Conservation (phyloP, 2,113 vertebrate species). For the Eudorcas thomsonii region DNA sequence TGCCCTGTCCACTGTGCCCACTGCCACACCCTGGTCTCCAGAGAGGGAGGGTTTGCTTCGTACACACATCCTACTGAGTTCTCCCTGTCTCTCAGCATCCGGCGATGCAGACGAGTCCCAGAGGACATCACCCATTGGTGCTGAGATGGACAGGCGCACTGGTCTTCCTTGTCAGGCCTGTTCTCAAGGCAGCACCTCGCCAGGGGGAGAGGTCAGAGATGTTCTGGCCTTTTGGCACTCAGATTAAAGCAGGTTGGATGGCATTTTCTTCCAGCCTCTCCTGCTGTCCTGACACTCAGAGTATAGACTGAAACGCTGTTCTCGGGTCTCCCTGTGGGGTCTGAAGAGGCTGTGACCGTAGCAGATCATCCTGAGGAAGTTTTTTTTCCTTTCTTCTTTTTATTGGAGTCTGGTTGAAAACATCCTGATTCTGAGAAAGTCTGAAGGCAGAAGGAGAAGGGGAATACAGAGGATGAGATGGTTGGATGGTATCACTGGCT, state of each 20-base stretch:
- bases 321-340: accelerated
- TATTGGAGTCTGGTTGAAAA: not conserved
- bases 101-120: accelerated
- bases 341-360: not conserved
- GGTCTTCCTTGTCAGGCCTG: not conserved
- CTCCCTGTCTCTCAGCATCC: not conserved
- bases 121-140: not conserved
- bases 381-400: not conserved
- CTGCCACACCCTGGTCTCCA: accelerated
- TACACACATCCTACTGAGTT: accelerated
- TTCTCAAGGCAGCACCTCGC: slow-evolving; percentile 28
- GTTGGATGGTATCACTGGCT: not conserved
- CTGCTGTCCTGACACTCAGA: not conserved
- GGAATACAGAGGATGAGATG: not conserved
- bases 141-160: not conserved
- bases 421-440: not conserved
- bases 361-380: not conserved
- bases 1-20: not conserved
- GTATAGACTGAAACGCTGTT: too few species aligned
- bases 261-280: not conserved
- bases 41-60: not conserved
- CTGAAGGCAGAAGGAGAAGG: not conserved
- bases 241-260: accelerated
- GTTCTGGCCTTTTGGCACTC: accelerated
- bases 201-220: accelerated